Base-by-base conservation (phyloP, 2,113 vertebrate species). In the Sinocyclocheilus anophthalmus region DNA sequence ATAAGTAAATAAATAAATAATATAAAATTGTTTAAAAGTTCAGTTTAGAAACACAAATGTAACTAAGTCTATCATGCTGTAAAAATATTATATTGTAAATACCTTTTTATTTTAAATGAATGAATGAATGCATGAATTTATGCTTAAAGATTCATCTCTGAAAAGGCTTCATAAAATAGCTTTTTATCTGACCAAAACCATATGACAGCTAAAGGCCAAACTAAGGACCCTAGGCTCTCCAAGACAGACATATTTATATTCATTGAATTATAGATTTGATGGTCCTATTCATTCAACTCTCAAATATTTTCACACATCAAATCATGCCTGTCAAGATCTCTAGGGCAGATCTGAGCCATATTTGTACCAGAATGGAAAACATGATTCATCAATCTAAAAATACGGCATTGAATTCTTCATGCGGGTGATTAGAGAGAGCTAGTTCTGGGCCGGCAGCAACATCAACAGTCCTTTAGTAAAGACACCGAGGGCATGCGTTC, bases 261-360 rank as follows among this genome's bases (percentile, higher is more conserved):
- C 3, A 63, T 4, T 22, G 9, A 63, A 45, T 81, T 26, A 45
- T 63, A 48, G 59, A 81, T 67, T 67, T 67, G 39, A 81, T 67
- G 59, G 39, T 67, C 39, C n/a, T 48, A 24, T 65, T 81, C 79
- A 65, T 81, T 81, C 39, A 81, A 20, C 79, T 81, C n/a, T 48
- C 12, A 65, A 65, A 81, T 81, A 81, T 81, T 63, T 65, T 65
- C 79, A 81, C 59, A 65, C 78, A 81, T 65, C 61, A 33, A 81
- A 65, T 81, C 45, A 22, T 69, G 24, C 63, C 26, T 67, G 61
- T 82, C 80, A 18, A 82, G 24, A 82, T 63, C 79, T 65, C 59
- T 16, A 81, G 59, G 37, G 80, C 26, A 53, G 1, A 82, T 82
- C 80, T 53, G 80, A 82, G 37, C 13, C n/a, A 33, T 20, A 69